Evolutionary conservation across 2,797 vertebrate genomes (phyloP).

Genomic region (Meriones psammophilus): DNA sequence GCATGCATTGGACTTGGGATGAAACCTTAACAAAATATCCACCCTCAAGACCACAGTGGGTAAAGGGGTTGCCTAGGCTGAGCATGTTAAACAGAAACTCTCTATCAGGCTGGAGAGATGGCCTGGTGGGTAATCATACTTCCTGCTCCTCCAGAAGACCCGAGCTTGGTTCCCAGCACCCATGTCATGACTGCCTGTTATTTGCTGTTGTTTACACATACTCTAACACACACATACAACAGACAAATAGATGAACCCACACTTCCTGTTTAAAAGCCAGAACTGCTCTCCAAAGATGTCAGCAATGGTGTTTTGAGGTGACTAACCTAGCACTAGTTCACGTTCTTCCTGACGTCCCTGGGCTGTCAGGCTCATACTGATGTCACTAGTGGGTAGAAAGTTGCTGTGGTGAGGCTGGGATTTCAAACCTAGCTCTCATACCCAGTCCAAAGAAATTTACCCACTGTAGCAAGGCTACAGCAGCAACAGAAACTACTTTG

Average conservation of each 20-base stretch:
- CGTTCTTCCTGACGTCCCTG: not conserved
- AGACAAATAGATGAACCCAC: not conserved
- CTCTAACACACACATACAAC: not conserved
- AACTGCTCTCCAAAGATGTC: not conserved
- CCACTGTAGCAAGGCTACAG: not conserved
- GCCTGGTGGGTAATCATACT: not conserved
- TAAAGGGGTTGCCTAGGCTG: not conserved
- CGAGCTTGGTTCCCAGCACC: not conserved
- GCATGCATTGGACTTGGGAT: not conserved
- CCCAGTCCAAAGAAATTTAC: constrained; percentile 2
- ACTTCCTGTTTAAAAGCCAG: not conserved
- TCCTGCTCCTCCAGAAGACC: not conserved
- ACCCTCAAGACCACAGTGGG: not conserved
- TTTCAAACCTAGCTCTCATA: not conserved
- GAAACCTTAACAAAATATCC: not conserved
- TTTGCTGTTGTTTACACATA: not conserved
- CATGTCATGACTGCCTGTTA: not conserved
- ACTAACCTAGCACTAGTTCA: not conserved
- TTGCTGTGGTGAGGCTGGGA: not conserved
- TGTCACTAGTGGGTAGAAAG: not conserved
- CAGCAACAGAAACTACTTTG: constrained; percentile 20
- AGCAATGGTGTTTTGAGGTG: not conserved
- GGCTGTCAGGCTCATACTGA: not conserved
- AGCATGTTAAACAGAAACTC: not conserved
- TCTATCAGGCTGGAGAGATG: not conserved